Evolutionary conservation across 2,797 vertebrate genomes (phyloP).

Genomic region (Lates japonicus): DNA sequence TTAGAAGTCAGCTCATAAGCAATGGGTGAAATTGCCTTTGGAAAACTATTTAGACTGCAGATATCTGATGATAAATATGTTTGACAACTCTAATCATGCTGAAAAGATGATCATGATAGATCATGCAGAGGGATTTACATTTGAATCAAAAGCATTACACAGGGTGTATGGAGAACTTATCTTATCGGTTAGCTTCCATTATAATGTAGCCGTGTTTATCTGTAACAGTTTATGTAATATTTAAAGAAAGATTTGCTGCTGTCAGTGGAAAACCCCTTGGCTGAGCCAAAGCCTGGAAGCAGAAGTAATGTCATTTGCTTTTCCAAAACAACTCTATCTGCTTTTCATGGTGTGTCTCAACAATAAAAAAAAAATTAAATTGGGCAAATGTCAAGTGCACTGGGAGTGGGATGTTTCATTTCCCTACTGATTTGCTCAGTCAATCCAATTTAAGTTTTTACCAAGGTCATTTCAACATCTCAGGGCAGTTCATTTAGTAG

Average conservation of each 20-base stretch:
- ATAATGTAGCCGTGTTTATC: slow-evolving; percentile 55
- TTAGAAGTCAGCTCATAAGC: slow-evolving; percentile 47
- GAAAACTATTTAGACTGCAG: slow-evolving; percentile 48
- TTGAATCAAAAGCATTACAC: slow-evolving; percentile 40
- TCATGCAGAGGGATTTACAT: slow-evolving; percentile 55
- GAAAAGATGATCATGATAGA: slow-evolving; percentile 43
- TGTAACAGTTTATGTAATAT: slow-evolving; percentile 54
- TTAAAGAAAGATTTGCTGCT: slow-evolving; percentile 58
- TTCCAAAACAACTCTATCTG: slow-evolving; percentile 23
- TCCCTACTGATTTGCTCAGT: not conserved
- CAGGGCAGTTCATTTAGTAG: slow-evolving; percentile 1
- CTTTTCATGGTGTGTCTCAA: slow-evolving; percentile 2
- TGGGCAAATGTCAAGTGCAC: slow-evolving; percentile 35
- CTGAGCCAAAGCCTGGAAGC: slow-evolving; percentile 15
- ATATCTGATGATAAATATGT: slow-evolving; percentile 66
- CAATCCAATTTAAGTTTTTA: slow-evolving; percentile 18
- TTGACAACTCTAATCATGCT: slow-evolving; percentile 57
- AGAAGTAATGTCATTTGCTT: slow-evolving; percentile 45
- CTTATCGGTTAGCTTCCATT: slow-evolving; percentile 57
- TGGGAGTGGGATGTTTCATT: slow-evolving; percentile 6
- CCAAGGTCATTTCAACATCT: slow-evolving; percentile 19
- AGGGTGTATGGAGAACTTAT: slow-evolving; percentile 52
- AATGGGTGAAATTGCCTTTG: slow-evolving; percentile 46
- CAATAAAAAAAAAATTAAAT: slow-evolving; percentile 4
- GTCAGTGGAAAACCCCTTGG: slow-evolving; percentile 53